A percentile compares a stretch with the other conserved stretches of the same genome.
Conservation (phyloP, 2,888 invertebrate species). For the Onchidella celtica region DNA sequence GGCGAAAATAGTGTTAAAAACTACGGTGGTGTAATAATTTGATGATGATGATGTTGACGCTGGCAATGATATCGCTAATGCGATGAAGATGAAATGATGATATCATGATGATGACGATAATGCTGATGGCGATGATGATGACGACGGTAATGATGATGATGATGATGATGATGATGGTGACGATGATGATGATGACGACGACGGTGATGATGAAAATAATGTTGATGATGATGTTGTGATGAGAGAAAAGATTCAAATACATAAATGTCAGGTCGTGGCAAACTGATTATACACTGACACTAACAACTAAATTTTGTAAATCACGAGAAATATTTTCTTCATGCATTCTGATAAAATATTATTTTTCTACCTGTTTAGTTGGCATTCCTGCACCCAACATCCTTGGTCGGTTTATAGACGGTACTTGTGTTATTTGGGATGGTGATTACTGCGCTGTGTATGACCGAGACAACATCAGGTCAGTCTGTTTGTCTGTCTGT, state of each 20-base stretch:
- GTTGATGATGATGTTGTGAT: background rate
- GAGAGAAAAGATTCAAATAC: background rate
- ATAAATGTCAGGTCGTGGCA: too few relatives aligned
- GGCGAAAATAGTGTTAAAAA: background rate
- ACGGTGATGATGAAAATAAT: background rate
- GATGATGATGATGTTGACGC: too few relatives aligned
- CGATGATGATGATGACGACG: background rate
- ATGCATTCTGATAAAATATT: background rate
- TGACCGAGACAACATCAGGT: slow-evolving; percentile 32
- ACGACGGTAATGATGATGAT: too few relatives aligned
- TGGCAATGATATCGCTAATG: too few relatives aligned
- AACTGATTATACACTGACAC: too few relatives aligned
- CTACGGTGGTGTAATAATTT: background rate
- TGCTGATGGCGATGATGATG: too few relatives aligned
- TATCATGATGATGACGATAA: too few relatives aligned
- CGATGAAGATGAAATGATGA: too few relatives aligned
- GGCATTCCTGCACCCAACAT: slow-evolving; percentile 32
- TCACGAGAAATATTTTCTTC: too few relatives aligned
- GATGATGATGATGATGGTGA: background rate
- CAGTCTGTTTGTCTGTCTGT: slow-evolving; percentile 1
- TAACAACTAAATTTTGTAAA: too few relatives aligned
- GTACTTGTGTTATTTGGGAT: slow-evolving; percentile 33
- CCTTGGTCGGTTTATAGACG: slow-evolving; percentile 27
- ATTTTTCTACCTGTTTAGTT: background rate
- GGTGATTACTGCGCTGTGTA: slow-evolving; percentile 18